Evolutionary conservation across 1,140 invertebrate genomes (phyloP), one percentile per base, ranked within the genome.

Genomic region (Scaptomyza montana): DNA sequence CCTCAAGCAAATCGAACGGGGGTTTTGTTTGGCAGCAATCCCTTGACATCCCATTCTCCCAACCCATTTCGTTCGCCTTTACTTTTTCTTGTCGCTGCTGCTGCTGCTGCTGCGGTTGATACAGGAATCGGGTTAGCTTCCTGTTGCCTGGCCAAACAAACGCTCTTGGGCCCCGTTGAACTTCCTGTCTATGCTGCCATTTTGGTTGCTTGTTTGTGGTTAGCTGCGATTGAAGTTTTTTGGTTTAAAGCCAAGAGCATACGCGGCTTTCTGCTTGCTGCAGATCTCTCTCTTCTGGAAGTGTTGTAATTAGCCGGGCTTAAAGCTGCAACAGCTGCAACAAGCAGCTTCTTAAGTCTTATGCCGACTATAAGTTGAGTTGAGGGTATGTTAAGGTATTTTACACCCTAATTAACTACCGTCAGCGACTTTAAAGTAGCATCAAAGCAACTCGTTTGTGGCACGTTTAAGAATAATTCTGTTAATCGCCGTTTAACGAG

Each of bases 401-500:
- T 53, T 64, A 19, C 49, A 30, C 21, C 1, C 77, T 84, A 84
- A 84, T 84, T 85, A 72, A 85, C 80, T 84, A 50, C 43, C 70
- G 81, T 78, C 81, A 82, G 74, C 75, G 76, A 78, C 66, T 80
- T 84, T 80, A 80, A 84, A 86, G 77, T 73, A 57, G 59, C 73
- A 86, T 80, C 77, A 85, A 84, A 80, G 81, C 49, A 63, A 71
- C 55, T 66, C 62, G 65, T 63, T 70, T 65, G 65, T 62, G 60
- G 76, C 80, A 76, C 72, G 66, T 56, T 64, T 74, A 70, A 69
- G 33, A 74, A 74, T 74, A 70, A 63, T 68, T 56, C 57, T 41
- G 62, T 85, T 85, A 85, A 85, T 85, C 80, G 80, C 65, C 80
- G 80, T 85, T 85, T 85, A 85, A 85, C 77, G 78, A 85, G 81